Evolutionary conservation across 2,797 vertebrate species (phyloP).

Genomic region (Bradypus variegatus): DNA sequence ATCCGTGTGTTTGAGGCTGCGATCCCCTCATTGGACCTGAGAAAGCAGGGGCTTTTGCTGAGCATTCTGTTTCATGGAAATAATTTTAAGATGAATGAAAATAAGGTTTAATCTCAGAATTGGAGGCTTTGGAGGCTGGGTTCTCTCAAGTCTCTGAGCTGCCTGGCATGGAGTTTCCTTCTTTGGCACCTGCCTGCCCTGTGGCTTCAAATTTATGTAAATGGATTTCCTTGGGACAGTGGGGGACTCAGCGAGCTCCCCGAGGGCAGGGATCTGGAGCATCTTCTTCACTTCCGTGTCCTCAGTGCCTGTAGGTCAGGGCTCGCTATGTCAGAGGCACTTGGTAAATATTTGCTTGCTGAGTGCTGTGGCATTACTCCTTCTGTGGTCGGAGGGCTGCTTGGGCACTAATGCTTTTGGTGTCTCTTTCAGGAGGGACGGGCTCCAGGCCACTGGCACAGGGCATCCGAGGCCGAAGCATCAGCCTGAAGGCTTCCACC

Average conservation of each 20-base stretch:
- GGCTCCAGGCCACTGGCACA: slow-evolving; percentile 76
- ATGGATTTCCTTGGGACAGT: not conserved
- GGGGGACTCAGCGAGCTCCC: not conserved
- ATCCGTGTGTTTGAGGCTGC: not conserved
- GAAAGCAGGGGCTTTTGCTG: not conserved
- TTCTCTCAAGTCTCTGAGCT: not conserved
- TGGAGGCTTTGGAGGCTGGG: not conserved
- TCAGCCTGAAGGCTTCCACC: slow-evolving; percentile 81
- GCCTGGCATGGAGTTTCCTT: not conserved
- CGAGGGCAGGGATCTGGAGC: not conserved
- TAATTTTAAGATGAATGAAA: not conserved
- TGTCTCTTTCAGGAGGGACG: slow-evolving; percentile 74
- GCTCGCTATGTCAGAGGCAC: not conserved
- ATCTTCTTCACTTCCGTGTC: not conserved
- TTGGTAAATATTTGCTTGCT: too few relatives aligned
- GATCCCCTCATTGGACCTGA: not conserved
- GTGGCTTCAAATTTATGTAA: not conserved
- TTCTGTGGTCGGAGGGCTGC: not conserved
- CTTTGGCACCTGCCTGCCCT: not conserved
- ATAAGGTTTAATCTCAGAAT: not conserved
- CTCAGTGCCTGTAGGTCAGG: not conserved
- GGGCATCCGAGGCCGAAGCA: slow-evolving; percentile 80
- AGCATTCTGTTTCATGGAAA: not conserved
- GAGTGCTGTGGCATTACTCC: not conserved
- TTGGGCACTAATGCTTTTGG: not conserved